Base-by-base conservation (phyloP, 2,888 invertebrate species). In the Lissocephala sabroskyi region DNA sequence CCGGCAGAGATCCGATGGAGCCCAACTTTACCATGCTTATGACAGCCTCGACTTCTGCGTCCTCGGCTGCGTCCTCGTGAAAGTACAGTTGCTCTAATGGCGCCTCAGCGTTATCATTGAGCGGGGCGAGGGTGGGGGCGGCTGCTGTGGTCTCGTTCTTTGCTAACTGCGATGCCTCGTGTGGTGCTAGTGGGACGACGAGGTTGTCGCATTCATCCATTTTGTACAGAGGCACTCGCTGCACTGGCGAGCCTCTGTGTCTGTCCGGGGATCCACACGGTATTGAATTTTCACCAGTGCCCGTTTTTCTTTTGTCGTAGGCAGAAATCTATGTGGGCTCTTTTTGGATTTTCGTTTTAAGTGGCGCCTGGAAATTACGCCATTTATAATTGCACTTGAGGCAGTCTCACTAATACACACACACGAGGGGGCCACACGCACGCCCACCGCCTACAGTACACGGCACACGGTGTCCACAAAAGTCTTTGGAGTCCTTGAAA, bases 121-220 rank as follows among this genome's bases (percentile, higher is more conserved):
- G 33, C 2, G 35, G 5, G 7, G 35, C 35, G 13, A 5, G 16
- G 11, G 30, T 7, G 30, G 11, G 11, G 30, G 11, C 30, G 39
- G 23, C 19, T 39, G 52, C 56, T 56, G 52, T 45, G 52, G 37
- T n/a, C n/a, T n/a, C n/a, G n/a, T n/a, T n/a, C n/a, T n/a, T n/a
- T n/a, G n/a, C n/a, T n/a, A n/a, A n/a, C n/a, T 32, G 37, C 35
- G 39, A 16, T 26, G 37, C 79, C 73, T 79, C 73, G 81, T 82
- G 80, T 74, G 70, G 75, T 76, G 79, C 81, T 79, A 82, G 63
- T 73, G 80, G 80, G 73, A 82, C 81, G 73, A 82, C 78, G 76
- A 82, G 81, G 77, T 85, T 85, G 78, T 85, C 84, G 79, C 85
- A 85, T 82, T 84, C 84, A 83, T 85, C 85, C 85, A 85, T 85